These are phyloP conservation scores for Tragulus kanchil DNA, from an alignment of 2,113 vertebrate species.

Conservation along the genomic window DNA sequence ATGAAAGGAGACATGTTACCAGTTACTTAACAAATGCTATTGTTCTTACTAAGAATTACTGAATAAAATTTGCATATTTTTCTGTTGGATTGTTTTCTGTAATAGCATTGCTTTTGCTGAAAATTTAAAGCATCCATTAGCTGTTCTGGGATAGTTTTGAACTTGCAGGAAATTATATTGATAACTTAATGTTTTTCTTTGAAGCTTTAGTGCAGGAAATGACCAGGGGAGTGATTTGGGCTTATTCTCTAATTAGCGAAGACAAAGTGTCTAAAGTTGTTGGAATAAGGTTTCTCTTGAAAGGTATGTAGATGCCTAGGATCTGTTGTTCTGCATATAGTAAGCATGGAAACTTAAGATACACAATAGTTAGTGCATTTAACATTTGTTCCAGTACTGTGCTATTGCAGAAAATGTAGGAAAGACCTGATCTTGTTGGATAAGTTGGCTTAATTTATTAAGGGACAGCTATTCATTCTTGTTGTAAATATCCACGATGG, in stretches of 20 bases:
- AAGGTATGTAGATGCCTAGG: background rate
- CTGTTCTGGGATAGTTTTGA: conserved; percentile 67
- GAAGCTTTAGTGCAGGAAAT: conserved; percentile 43
- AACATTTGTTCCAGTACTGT: conserved; percentile 15
- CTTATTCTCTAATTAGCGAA: background rate
- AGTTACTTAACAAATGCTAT: conserved; percentile 16
- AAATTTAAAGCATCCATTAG: background rate
- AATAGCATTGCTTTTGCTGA: conserved; percentile 23
- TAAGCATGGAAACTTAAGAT: background rate
- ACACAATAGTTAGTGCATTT: background rate
- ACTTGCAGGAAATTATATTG: background rate
- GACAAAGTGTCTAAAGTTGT: background rate
- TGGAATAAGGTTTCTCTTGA: conserved; percentile 20
- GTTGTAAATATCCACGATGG: background rate
- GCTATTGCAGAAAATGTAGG: background rate
- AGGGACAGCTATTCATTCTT: background rate
- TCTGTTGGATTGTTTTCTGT: background rate
- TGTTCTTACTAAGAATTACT: conserved; percentile 45
- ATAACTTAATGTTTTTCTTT: conserved; percentile 40
- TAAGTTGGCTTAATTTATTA: conserved; percentile 49
- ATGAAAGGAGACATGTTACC: background rate
- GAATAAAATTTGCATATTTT: background rate
- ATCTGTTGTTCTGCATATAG: background rate
- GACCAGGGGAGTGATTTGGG: background rate
- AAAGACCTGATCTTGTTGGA: background rate